These are phyloP conservation scores for Sebastolobus altivelis DNA, from an alignment of 2,797 vertebrate species.

Conservation along the genomic window DNA sequence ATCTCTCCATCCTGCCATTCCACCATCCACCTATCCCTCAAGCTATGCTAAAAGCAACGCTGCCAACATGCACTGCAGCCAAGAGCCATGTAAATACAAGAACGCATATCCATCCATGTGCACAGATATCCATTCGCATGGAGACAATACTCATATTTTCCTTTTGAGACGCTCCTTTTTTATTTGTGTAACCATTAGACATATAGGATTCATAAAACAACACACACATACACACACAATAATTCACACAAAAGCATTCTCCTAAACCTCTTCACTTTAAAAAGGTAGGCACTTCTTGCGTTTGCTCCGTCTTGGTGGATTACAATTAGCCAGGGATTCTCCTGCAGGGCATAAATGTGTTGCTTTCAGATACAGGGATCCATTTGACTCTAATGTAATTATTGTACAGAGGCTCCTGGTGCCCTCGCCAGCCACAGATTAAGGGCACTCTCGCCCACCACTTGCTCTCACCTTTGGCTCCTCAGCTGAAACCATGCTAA, in stretches of 20 bases:
- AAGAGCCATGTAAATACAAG: conserved; percentile 65
- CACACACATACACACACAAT: conserved; percentile 51
- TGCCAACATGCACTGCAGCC: conserved; percentile 50
- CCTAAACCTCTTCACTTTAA: conserved; percentile 79
- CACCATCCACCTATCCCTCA: conserved; percentile 72
- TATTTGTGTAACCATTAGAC: conserved; percentile 55
- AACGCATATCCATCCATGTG: conserved; percentile 43
- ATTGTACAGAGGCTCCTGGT: conserved; percentile 83
- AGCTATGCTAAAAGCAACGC: conserved; percentile 63
- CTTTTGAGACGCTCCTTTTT: conserved; percentile 23
- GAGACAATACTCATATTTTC: conserved; percentile 53
- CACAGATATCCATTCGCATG: conserved; percentile 52
- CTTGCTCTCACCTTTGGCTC: conserved; percentile 89
- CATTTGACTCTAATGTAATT: conserved; percentile 90
- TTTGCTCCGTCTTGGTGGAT: conserved; percentile 85
- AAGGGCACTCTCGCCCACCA: conserved; percentile 86
- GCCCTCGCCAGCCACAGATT: conserved; percentile 88
- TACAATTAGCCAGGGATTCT: conserved; percentile 89
- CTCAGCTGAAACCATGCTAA: conserved; percentile 82
- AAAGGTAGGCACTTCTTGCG: conserved; percentile 82
- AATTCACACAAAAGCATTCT: conserved; percentile 74
- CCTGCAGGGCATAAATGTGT: conserved; percentile 90
- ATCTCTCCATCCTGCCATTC: conserved; percentile 72
- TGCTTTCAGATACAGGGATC: conserved; percentile 90
- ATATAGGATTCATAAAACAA: conserved; percentile 48